These are phyloP conservation scores for Turnix velox DNA, from an alignment of 2,113 vertebrate genomes.

Conservation along the genomic window DNA sequence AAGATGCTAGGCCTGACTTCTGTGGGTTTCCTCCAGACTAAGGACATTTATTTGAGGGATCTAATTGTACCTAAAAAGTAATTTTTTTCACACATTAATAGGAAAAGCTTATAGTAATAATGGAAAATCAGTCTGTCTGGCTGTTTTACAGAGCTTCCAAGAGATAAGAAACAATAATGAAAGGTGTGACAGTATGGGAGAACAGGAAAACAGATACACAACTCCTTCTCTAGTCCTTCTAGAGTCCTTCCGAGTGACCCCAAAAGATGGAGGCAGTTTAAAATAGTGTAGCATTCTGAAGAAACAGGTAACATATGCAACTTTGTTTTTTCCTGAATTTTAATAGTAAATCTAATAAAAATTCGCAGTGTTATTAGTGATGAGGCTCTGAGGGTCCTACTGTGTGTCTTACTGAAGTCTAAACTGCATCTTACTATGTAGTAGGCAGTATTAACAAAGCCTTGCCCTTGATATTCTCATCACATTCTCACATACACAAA, in stretches of 20 bases:
- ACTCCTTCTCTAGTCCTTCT: neutral
- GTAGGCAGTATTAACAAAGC: neutral
- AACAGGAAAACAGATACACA: neutral
- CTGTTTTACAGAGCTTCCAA: neutral
- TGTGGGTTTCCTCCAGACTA: neutral
- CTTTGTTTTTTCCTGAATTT: neutral
- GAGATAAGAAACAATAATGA: neutral
- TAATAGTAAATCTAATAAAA: neutral
- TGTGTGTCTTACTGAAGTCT: neutral
- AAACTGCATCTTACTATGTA: neutral
- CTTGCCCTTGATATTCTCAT: neutral
- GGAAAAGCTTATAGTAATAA: neutral
- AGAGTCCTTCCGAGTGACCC: neutral
- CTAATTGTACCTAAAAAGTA: neutral
- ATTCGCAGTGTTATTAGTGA: neutral
- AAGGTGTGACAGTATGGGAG: neutral
- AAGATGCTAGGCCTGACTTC: neutral
- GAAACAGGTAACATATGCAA: neutral
- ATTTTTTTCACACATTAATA: neutral
- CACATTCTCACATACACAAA: neutral
- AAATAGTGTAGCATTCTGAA: neutral
- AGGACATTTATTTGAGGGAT: neutral
- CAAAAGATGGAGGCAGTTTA: neutral
- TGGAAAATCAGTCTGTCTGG: neutral
- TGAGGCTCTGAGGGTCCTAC: neutral